phyloP scores from a whole-genome alignment of 1,140 invertebrate species.

The Aplysia californica region DNA sequence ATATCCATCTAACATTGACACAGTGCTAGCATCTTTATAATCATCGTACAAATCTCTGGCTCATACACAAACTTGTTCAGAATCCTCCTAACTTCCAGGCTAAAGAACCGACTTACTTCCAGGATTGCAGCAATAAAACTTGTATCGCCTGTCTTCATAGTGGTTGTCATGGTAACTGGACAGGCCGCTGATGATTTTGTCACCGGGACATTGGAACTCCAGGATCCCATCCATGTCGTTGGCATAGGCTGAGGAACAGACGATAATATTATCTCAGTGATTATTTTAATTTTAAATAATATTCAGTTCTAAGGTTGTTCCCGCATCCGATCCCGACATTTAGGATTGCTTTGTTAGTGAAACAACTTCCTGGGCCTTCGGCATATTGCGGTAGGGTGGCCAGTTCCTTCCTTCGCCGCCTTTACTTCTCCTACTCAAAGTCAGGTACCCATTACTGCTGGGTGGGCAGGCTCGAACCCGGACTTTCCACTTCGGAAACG shows the following conservation, averaged over 20 bases:
- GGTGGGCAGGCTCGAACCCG: too few species aligned
- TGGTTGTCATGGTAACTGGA: conserved; percentile 28
- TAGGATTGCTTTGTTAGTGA: too few species aligned
- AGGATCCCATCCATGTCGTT: conserved; percentile 24
- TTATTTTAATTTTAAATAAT: too few species aligned
- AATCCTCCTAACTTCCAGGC: background rate
- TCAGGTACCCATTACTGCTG: too few species aligned
- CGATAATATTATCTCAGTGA: too few species aligned
- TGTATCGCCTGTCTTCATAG: conserved; percentile 26
- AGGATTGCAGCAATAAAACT: conserved; percentile 28
- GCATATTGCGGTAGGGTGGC: too few species aligned
- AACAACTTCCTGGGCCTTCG: too few species aligned
- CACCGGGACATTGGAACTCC: conserved; percentile 24
- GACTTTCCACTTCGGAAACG: too few species aligned
- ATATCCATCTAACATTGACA: background rate
- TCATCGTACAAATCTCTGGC: background rate
- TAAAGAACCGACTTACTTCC: conserved; percentile 9
- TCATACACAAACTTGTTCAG: background rate
- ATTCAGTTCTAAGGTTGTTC: too few species aligned
- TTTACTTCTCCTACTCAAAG: too few species aligned
- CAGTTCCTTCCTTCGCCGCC: too few species aligned
- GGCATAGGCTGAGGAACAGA: conserved; percentile 13
- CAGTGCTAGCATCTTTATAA: background rate
- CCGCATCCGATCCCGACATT: too few species aligned
- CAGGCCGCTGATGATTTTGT: conserved; percentile 24